Evolutionary conservation across 37 sponge, comb jelly and placozoan genomes (phyloP).

Genomic region (Hormiphora californensis): DNA sequence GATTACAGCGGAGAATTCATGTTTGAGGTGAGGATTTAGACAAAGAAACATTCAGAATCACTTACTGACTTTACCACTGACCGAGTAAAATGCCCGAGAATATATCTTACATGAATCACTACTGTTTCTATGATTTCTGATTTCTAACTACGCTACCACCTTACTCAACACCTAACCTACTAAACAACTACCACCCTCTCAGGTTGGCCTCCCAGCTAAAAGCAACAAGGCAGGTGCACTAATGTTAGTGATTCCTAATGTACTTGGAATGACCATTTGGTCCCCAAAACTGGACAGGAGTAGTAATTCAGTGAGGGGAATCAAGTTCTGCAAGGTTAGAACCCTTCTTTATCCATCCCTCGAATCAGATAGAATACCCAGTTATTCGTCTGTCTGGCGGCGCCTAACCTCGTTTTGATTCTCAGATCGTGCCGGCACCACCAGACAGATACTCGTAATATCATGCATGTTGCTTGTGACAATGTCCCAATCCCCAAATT

Average conservation of each 20-base stretch:
- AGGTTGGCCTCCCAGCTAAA: slow-evolving; percentile 72
- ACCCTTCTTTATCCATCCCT: too few species aligned
- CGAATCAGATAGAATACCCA: too few species aligned
- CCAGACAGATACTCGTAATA: too few species aligned
- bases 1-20: slow-evolving; percentile 76
- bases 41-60: slow-evolving; percentile 12
- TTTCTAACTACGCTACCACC: too few species aligned
- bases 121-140: too few species aligned
- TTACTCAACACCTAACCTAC: too few species aligned
- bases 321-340: slow-evolving; percentile 62
- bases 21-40: slow-evolving; percentile 62
- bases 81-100: too few species aligned
- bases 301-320: slow-evolving; percentile 74
- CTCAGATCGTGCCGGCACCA: too few species aligned
- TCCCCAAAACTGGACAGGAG: slow-evolving; percentile 67
- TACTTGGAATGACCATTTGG: slow-evolving; percentile 74
- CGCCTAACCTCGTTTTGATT: too few species aligned
- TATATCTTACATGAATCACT: too few species aligned
- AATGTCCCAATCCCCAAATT: neutral
- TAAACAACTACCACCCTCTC: neutral
- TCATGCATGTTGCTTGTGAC: too few species aligned
- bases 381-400: too few species aligned
- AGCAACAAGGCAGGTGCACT: slow-evolving; percentile 76
- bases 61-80: neutral
- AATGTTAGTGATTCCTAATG: slow-evolving; percentile 70